phyloP scores from a whole-genome alignment of 2,113 vertebrate species.

The Passerina amoena region DNA sequence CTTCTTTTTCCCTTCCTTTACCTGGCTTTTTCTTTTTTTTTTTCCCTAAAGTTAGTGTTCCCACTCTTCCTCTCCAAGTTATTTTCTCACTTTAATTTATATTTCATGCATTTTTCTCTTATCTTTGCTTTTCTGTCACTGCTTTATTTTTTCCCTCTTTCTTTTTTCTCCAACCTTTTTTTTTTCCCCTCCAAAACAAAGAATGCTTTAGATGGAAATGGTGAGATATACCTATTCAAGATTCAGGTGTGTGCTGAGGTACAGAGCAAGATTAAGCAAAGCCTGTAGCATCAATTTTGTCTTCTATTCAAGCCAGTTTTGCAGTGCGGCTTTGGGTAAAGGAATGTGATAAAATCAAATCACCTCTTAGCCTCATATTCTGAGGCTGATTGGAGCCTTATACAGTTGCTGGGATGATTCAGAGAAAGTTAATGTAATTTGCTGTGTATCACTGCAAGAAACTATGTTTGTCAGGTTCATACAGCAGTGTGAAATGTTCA shows the following conservation, averaged over 20 bases:
- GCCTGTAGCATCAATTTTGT: slow-evolving; percentile 15
- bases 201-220: neutral
- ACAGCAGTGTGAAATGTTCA: neutral
- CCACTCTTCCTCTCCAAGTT: neutral
- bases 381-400: slow-evolving; percentile 18
- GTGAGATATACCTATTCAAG: neutral
- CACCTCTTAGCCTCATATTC: slow-evolving; percentile 26
- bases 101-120: neutral
- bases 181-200: neutral
- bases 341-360: slow-evolving; percentile 46
- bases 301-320: slow-evolving; percentile 18
- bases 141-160: neutral
- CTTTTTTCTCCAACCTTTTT: neutral
- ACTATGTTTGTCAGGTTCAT: slow-evolving; percentile 2
- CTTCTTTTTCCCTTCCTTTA: neutral
- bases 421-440: slow-evolving; percentile 53
- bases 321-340: neutral
- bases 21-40: neutral
- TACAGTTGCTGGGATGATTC: slow-evolving; percentile 27
- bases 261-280: slow-evolving; percentile 1
- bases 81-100: neutral
- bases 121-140: neutral
- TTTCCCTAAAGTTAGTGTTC: neutral
- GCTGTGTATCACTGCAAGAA: slow-evolving; percentile 3
- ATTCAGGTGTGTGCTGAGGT: neutral